Conservation (phyloP, 2,797 vertebrate species). For the Ctenopoma multispine region DNA sequence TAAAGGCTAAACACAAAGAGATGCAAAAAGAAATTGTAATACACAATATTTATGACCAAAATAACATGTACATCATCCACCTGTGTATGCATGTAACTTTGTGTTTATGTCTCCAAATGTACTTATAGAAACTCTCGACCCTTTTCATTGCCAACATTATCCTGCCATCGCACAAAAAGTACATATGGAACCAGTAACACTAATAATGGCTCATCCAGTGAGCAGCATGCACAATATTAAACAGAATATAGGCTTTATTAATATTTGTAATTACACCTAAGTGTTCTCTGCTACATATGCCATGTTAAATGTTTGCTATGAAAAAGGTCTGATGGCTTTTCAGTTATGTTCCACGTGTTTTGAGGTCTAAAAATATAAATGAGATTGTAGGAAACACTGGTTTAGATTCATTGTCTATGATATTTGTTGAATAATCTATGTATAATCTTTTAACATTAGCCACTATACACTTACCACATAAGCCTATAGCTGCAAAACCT, state of each 20-base stretch:
- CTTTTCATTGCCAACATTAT: not conserved
- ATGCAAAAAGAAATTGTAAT: not conserved
- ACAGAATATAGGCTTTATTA: not conserved
- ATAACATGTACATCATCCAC: conserved; percentile 3
- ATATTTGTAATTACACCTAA: not conserved
- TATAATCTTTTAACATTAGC: not conserved
- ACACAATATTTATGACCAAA: conserved; percentile 18
- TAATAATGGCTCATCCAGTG: not conserved
- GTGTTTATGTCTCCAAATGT: conserved; percentile 14
- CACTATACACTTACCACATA: not conserved
- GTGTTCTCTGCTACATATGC: not conserved
- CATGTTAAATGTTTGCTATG: not conserved
- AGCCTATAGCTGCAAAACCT: not conserved
- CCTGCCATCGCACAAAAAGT: too few species aligned
- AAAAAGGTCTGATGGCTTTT: not conserved
- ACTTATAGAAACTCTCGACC: not conserved
- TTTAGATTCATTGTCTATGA: not conserved
- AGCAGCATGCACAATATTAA: not conserved
- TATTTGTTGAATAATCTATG: not conserved
- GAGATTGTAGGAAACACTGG: not conserved
- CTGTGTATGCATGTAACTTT: conserved; percentile 18
- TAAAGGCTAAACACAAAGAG: conserved; percentile 11
- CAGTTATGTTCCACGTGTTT: not conserved
- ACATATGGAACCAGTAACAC: not conserved
- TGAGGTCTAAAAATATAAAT: not conserved